Evolutionary conservation across 2,797 vertebrate genomes (phyloP), one percentile per base, ranked within the genome.

Genomic region (Phrynocephalus vlangalii): DNA sequence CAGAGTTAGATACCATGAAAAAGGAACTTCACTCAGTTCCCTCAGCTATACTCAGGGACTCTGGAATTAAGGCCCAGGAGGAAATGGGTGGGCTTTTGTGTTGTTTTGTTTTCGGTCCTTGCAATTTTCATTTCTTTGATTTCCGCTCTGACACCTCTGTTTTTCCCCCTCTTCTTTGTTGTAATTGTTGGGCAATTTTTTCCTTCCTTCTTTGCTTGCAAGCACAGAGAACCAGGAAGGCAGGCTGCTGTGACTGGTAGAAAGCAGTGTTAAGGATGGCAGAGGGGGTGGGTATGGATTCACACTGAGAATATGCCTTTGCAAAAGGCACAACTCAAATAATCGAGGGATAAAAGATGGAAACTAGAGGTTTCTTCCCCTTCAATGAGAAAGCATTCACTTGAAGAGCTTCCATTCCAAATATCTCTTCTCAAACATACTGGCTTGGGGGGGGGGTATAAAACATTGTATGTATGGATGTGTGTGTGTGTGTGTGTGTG

Each of bases 281-380:
- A 66, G 92, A 86, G 87, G 95, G 15, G 71, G 5, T 2, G 15
- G 93, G 94, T 95, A 95, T 92, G 95, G 94, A 95, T 92, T 93
- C 95, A 94, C 92, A 95, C 95, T 89, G 95, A 92, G 94, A 91
- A 91, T 96, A 92, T 96, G 96, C 93, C 94, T 94, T 95, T 85
- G 87, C 92, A 96, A 95, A 94, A 93, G 95, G 92, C 95, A 95
- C 93, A 94, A 91, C 93, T 95, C 94, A 94, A 95, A 95, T 96
- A 95, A 96, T 94, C 93, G 95, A 96, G 95, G 94, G 96, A 95
- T 94, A 95, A 96, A 81, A 95, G 93, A n/a, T 87, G 88, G 93
- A 24, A 3, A 80, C 92, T 86, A 93, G 92, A 82, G 93, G 38
- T 91, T 89, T 83, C 26, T 38, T 94, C 90, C 86, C 90, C 89